phyloP scores from a whole-genome alignment of 2,888 invertebrate species.

The Tetramorium bicarinatum region DNA sequence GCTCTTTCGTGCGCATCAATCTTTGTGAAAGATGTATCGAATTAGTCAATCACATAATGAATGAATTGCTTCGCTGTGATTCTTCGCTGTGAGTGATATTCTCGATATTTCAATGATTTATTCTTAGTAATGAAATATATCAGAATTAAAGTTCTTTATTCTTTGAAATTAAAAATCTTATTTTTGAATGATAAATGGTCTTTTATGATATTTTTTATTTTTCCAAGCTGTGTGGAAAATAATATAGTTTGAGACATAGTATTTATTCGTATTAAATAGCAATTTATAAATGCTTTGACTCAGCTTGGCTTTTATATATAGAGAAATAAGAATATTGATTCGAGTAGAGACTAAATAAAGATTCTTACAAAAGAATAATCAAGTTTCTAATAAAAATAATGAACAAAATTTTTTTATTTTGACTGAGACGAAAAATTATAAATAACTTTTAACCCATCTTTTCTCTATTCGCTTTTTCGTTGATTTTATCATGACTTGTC shows the following conservation, averaged over 20 bases:
- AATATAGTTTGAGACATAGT: neutral
- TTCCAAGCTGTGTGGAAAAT: neutral
- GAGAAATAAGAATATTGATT: neutral
- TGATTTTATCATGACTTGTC: neutral
- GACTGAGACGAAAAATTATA: neutral
- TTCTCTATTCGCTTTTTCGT: neutral
- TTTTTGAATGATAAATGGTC: neutral
- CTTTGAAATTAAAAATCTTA: neutral
- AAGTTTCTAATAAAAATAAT: neutral
- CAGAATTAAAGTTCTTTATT: neutral
- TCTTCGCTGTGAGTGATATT: too few relatives aligned
- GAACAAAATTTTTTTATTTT: neutral
- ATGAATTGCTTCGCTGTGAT: neutral
- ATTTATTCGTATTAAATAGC: neutral
- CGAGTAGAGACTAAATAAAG: neutral
- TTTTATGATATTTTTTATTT: neutral
- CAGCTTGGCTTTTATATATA: neutral
- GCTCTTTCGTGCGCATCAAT: slow-evolving; percentile 4
- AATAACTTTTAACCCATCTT: neutral
- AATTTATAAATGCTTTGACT: neutral
- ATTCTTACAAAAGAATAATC: neutral
- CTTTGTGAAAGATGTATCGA: slow-evolving; percentile 8
- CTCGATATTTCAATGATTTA: neutral
- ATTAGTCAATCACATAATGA: slow-evolving; percentile 14
- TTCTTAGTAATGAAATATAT: slow-evolving; percentile 4